phyloP scores from a whole-genome alignment of 2,113 vertebrate genomes.

The Apaloderma vittatum region DNA sequence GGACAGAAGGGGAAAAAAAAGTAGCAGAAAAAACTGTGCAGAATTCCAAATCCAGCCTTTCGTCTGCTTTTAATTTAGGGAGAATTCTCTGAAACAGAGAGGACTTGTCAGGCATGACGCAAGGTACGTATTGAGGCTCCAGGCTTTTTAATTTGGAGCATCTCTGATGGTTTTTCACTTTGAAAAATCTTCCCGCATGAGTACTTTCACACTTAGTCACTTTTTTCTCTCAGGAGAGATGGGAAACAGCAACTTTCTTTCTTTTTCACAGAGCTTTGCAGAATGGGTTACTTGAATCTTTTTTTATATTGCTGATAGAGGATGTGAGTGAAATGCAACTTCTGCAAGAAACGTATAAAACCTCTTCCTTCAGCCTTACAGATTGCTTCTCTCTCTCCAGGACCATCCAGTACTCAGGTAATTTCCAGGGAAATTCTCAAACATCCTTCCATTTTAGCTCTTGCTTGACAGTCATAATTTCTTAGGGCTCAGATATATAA shows the following conservation, averaged over 20 bases:
- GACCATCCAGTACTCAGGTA: neutral
- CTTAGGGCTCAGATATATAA: neutral
- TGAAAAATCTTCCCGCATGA: neutral
- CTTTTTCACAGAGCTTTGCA: neutral
- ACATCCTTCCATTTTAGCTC: neutral
- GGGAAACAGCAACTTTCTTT: neutral
- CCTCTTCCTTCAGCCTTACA: neutral
- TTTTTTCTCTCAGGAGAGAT: neutral
- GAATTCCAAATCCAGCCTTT: neutral
- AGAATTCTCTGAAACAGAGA: neutral
- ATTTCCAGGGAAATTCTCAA: neutral
- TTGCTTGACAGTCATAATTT: neutral
- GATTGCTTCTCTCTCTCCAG: neutral
- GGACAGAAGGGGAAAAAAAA: neutral
- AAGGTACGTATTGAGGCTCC: fast-evolving
- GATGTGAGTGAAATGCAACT: neutral
- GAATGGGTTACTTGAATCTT: neutral
- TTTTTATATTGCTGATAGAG: neutral
- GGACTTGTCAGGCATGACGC: neutral
- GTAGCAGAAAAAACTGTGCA: neutral
- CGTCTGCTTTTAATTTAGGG: neutral
- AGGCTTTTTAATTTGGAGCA: neutral
- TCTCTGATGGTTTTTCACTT: neutral
- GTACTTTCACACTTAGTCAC: neutral
- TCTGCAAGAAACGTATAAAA: neutral